phyloP scores from a whole-genome alignment of 1,140 invertebrate species.

The Octopus bimaculoides region DNA sequence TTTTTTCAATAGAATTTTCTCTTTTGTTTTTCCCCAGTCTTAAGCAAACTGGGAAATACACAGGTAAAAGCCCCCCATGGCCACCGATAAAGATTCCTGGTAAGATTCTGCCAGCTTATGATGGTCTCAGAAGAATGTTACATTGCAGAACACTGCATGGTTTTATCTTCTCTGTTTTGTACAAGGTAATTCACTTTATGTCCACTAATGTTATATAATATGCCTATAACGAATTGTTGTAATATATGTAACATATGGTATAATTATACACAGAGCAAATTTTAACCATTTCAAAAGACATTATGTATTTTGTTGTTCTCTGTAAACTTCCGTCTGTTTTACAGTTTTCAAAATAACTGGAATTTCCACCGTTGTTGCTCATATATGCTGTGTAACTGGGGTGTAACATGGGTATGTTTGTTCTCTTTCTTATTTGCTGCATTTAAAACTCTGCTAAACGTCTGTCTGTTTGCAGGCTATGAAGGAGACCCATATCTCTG shows the following conservation, averaged over 20 bases:
- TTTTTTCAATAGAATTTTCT: too few species aligned
- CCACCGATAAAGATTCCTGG: conserved; percentile 77
- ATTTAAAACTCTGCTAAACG: too few species aligned
- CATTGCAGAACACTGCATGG: conserved; percentile 81
- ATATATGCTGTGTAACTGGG: too few species aligned
- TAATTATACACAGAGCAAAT: too few species aligned
- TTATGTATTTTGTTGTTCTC: too few species aligned
- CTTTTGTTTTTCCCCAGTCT: conserved; percentile 30
- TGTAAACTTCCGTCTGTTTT: too few species aligned
- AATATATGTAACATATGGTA: too few species aligned
- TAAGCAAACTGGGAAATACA: conserved; percentile 61
- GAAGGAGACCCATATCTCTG: conserved; percentile 61
- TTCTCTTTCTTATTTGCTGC: too few species aligned
- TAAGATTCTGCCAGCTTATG: conserved; percentile 67
- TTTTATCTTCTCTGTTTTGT: conserved; percentile 77
- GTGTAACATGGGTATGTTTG: too few species aligned
- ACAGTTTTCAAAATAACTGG: too few species aligned
- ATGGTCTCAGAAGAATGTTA: conserved; percentile 69
- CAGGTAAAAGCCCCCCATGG: conserved; percentile 69
- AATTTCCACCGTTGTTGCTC: too few species aligned
- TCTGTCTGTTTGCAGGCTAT: conserved; percentile 59
- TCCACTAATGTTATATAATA: not conserved
- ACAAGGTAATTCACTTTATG: conserved; percentile 62
- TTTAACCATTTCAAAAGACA: too few species aligned
- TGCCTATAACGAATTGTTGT: not conserved